Evolutionary conservation across 2,888 invertebrate species (phyloP).

Genomic region (Luperina nickerlii): DNA sequence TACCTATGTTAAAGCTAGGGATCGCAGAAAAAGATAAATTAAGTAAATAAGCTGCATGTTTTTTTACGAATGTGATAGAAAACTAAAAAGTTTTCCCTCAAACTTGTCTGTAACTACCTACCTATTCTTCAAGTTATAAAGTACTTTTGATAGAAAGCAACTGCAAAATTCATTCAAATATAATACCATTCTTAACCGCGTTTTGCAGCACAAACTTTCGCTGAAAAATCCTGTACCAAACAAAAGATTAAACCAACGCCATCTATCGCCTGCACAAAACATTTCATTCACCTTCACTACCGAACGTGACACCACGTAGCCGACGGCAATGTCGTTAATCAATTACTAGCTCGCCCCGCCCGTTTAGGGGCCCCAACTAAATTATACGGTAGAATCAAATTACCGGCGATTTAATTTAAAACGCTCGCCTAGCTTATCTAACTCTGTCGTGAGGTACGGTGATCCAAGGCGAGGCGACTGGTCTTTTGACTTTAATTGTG

Average conservation of each 20-base stretch:
- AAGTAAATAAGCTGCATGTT: not conserved
- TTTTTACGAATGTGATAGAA: not conserved
- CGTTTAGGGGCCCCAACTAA: slow-evolving; percentile 59
- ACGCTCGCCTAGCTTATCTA: slow-evolving; percentile 58
- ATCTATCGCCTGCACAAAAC: slow-evolving; percentile 42
- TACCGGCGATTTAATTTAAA: slow-evolving; percentile 69
- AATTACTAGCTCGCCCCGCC: slow-evolving; percentile 47
- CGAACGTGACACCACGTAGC: slow-evolving; percentile 29
- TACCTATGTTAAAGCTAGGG: not conserved
- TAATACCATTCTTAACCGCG: not conserved
- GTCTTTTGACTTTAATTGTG: slow-evolving; percentile 54
- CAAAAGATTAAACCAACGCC: slow-evolving; percentile 12
- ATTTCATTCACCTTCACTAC: not conserved
- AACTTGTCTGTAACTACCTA: not conserved
- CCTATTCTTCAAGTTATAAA: not conserved
- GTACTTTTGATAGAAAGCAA: not conserved
- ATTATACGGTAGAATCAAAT: slow-evolving; percentile 70
- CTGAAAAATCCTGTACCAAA: not conserved
- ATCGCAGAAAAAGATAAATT: not conserved
- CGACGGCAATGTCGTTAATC: slow-evolving; percentile 36
- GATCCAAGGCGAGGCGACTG: slow-evolving; percentile 41
- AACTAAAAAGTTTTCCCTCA: not conserved
- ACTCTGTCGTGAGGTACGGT: slow-evolving; percentile 41
- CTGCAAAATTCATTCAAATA: not conserved
- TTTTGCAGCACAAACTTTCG: not conserved